Percentiles rank a stretch among this genome's conserved stretches.
Conservation (phyloP, 92 coral and sea anemone genomes). For the Zoanthus gigantus region DNA sequence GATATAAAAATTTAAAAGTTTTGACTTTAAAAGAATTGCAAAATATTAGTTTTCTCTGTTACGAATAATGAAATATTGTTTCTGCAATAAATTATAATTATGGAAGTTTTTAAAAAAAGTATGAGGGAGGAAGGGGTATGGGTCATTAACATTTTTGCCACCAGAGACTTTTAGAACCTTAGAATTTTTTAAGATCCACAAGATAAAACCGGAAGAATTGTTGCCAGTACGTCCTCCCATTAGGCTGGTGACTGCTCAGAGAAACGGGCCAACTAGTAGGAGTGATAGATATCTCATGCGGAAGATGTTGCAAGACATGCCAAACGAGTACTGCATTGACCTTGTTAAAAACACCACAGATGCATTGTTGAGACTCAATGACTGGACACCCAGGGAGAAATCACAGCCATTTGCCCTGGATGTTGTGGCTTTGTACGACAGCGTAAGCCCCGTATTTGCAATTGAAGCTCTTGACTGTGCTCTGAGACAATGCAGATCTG, state of each 20-base stretch:
- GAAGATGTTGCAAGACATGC: background rate
- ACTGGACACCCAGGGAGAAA: background rate
- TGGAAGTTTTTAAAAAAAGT: too few relatives aligned
- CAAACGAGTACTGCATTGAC: background rate
- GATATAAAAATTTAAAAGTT: too few relatives aligned
- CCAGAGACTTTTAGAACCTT: too few relatives aligned
- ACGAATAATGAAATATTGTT: too few relatives aligned
- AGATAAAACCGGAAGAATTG: too few relatives aligned
- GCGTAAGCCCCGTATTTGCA: background rate
- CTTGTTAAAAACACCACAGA: slow-evolving; percentile 5
- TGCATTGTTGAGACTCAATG: slow-evolving; percentile 20
- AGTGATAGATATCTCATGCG: slow-evolving; percentile 29
- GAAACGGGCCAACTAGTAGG: slow-evolving; percentile 25
- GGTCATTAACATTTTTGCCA: too few relatives aligned
- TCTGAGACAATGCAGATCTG: background rate
- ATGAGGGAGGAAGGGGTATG: too few relatives aligned
- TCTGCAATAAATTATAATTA: too few relatives aligned
- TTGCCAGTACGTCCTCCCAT: background rate
- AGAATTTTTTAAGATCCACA: too few relatives aligned
- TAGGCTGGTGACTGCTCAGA: background rate
- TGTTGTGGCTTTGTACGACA: slow-evolving; percentile 26
- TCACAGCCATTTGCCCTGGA: slow-evolving; percentile 7
- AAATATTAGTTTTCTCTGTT: too few relatives aligned
- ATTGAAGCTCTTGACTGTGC: background rate
- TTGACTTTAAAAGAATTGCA: too few relatives aligned